Evolutionary conservation across 1,140 invertebrate genomes (phyloP).

Genomic region (Drosophila willistoni): DNA sequence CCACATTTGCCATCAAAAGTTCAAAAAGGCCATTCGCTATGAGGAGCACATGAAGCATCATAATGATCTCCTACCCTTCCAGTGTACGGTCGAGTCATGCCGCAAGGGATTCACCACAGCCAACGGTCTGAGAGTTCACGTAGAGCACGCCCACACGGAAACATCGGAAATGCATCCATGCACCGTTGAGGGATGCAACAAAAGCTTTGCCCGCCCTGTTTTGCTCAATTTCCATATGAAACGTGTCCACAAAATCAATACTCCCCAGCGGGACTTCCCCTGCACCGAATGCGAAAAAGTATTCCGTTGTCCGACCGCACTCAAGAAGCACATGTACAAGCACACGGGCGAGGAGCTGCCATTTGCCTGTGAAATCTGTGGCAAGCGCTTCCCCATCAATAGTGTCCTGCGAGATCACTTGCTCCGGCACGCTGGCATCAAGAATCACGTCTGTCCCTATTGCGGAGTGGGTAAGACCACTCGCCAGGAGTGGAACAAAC

Average conservation of each 20-base stretch:
- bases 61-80: conserved; percentile 75
- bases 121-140: conserved; percentile 69
- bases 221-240: conserved; percentile 78
- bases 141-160: conserved; percentile 75
- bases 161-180: conserved; percentile 70
- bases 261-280: conserved; percentile 59
- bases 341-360: conserved; percentile 85
- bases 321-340: conserved; percentile 84
- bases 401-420: conserved; percentile 74
- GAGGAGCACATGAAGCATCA: conserved; percentile 80
- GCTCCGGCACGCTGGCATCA: conserved; percentile 77
- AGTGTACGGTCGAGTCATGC: conserved; percentile 72
- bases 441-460: conserved; percentile 78
- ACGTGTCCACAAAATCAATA: conserved; percentile 70
- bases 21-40: conserved; percentile 73
- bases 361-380: conserved; percentile 85
- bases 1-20: conserved; percentile 79
- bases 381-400: conserved; percentile 79
- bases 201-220: conserved; percentile 65
- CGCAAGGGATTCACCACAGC: conserved; percentile 75
- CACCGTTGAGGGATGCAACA: conserved; percentile 70
- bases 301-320: conserved; percentile 76
- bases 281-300: conserved; percentile 79
- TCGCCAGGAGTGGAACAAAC: conserved; percentile 75
- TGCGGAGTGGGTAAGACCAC: conserved; percentile 80